These are phyloP conservation scores for Hystrix brachyura DNA, from an alignment of 2,113 vertebrate species.

Conservation along the genomic window DNA sequence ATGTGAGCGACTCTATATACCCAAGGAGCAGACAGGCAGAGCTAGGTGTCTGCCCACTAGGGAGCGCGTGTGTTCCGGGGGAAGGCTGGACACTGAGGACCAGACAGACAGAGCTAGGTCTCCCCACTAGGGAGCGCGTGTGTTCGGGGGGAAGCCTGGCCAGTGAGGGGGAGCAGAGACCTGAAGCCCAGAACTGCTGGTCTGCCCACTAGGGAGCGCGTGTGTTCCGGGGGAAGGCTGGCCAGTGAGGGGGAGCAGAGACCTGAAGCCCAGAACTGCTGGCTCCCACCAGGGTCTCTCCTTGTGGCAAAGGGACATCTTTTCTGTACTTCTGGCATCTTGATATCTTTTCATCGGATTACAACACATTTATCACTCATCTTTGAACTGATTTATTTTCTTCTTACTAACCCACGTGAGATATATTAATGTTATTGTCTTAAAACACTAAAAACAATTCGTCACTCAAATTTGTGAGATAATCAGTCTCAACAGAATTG, in stretches of 20 bases:
- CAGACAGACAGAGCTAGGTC: no score
- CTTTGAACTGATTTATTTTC: slow-evolving; percentile 29
- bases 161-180: not conserved
- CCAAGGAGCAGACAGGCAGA: not conserved
- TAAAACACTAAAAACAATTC: not conserved
- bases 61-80: not conserved
- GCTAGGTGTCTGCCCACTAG: no score
- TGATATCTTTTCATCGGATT: not conserved
- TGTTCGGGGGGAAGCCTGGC: not conserved
- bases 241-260: not conserved
- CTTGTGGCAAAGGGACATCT: not conserved
- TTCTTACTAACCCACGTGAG: slow-evolving; percentile 23
- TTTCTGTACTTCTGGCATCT: not conserved
- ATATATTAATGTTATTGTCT: slow-evolving; percentile 19
- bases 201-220: no score
- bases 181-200: no score
- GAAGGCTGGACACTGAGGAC: not conserved
- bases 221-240: not conserved
- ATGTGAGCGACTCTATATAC: not conserved
- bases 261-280: no score
- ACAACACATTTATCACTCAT: not conserved
- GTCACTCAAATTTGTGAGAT: not conserved
- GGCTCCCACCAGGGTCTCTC: not conserved
- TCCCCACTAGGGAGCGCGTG: no score
- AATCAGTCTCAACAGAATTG: not conserved